Base-by-base conservation (phyloP, 2,113 vertebrate species). In the Myotis brandtii region DNA sequence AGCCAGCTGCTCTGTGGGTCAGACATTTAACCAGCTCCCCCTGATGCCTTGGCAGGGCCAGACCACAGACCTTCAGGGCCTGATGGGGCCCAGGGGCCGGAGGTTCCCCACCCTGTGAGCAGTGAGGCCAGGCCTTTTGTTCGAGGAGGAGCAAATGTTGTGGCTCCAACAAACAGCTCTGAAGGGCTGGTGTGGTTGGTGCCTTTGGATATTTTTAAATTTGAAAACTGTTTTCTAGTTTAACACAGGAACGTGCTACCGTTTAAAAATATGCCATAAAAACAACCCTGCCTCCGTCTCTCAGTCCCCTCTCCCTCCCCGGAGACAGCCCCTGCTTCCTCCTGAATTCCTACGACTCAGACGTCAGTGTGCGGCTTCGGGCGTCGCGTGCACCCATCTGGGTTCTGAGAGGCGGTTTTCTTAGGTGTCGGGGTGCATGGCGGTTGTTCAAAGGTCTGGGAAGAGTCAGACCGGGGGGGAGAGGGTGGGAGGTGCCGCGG, bases 161-260 rank as follows among this genome's bases (percentile, higher is more conserved):
- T 54, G 27, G 32, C 56, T 64, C 43, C 50, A 34, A 62, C 77
- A 85, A 17, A 85, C 54, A 72, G 56, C 93, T 46, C 50, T 32
- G 72, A 89, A 92, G n/a, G 54, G 34, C 82, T 40, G 87, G 43
- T 94, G 40, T 85, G 40, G 52, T 93, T 81, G 85, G 40, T 83
- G 80, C 34, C 84, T 86, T 56, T 66, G 6, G 27, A 10, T 66
- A 81, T 81, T 82, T 82, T 76, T 79, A 12, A 79, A 92, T 59
- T 82, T 20, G 52, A 54, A 66, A 76, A 52, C 85, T 67, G 14
- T 76, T 62, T 95, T 70, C 27, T 94, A 79, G 59, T 81, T 95
- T 64, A 95, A 93, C 34, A 90, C 83, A 83, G 59, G 27, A 56
- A 14, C 27, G 50, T 92, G 70, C 75, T 96, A 83, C 30, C 82